Conservation (phyloP, 2,113 vertebrate genomes). For the Scalopus aquaticus region DNA sequence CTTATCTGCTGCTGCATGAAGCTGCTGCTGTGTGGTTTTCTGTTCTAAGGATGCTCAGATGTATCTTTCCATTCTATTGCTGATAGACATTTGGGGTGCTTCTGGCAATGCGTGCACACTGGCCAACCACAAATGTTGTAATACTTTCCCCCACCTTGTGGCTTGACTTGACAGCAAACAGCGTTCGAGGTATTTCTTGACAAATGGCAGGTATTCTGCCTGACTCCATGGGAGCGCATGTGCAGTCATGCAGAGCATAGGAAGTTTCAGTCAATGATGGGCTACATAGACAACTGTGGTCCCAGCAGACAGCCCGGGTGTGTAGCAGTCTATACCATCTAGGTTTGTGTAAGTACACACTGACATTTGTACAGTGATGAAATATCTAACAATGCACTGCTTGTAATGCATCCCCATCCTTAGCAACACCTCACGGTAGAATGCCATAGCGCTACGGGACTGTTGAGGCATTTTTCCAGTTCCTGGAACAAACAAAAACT, state of each 20-base stretch:
- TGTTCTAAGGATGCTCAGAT: not conserved
- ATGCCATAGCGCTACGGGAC: not conserved
- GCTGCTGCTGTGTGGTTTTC: not conserved
- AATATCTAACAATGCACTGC: not conserved
- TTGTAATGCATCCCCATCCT: not conserved
- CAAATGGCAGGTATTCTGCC: not conserved
- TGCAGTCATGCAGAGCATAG: not conserved
- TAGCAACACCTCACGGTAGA: not conserved
- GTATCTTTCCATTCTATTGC: not conserved
- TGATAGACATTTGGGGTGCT: not conserved
- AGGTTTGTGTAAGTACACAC: not conserved
- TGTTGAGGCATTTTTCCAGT: not conserved
- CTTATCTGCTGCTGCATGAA: not conserved
- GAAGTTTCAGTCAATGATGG: not conserved
- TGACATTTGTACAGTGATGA: not conserved
- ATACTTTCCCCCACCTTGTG: not conserved
- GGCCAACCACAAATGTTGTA: not conserved
- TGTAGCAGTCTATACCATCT: not conserved
- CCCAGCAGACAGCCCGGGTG: not conserved
- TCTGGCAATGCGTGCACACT: not conserved
- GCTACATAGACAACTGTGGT: not conserved
- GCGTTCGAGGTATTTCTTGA: not conserved
- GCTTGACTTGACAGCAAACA: not conserved
- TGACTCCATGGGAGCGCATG: not conserved
- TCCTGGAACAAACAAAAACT: not conserved